Evolutionary conservation across 2,888 invertebrate genomes (phyloP), one percentile per base, ranked within the genome.

Genomic region (Nipponacmea schrenckii): DNA sequence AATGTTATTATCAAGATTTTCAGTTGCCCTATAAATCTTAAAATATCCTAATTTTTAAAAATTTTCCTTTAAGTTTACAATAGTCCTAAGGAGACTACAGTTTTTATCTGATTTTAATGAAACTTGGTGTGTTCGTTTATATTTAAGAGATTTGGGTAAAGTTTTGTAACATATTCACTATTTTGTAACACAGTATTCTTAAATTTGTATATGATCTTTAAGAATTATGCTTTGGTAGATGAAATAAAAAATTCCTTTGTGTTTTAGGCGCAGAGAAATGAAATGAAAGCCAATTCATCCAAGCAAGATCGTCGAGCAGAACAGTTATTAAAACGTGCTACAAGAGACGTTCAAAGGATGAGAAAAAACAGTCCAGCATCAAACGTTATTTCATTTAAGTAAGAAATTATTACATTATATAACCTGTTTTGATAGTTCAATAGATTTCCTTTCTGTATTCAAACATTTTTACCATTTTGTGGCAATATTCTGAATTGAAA

Each of bases 321-420:
- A 88, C 93, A 94, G 82, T 92, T 96, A 89, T 91, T 97, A 80
- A 93, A 94, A 90, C 94, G 94, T 86, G 96, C 96, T 15, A 95
- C 95, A 73, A 92, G 95, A 85, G 97, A 97, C 90, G 95, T 97
- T 81, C 95, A 96, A 90, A 94, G 95, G 81, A 91, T 97, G 79
- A 94, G 95, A 89, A 94, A 94, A 80, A 95, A 95, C 66, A 94
- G 94, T 83, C 93, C 95, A 77, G 94, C 95, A 87, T 96, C 96
- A 0, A 96, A 97, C 90, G 91, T 96, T 79, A 94, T 96, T 83
- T 95, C 96, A 66, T 97, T 96, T 91, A 95, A 95, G 96, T 96
- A 88, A 92, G 94, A 92, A 74, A 3, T 10, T 7, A 2, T 14
- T 63, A 8, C 10, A 39, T 8, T 39, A 8, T 39, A 39, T 8